Base-by-base conservation (phyloP, 2,797 vertebrate genomes). In the Lagodon rhomboides region DNA sequence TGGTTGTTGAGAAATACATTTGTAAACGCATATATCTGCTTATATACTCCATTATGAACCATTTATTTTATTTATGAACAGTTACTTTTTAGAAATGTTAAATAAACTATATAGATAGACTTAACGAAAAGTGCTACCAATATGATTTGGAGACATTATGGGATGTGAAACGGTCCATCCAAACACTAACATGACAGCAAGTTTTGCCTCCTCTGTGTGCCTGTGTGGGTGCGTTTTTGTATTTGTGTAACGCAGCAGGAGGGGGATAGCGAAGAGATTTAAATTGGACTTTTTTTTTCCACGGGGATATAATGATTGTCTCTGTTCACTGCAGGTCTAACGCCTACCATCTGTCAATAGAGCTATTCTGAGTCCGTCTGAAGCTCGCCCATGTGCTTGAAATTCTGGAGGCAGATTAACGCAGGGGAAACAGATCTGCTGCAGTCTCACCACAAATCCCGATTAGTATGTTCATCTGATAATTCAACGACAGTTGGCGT, bases 331-430 rank as follows among this genome's bases (percentile, higher is more conserved):
- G 82, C 79, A 83, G 82, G 86, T 88, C 85, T 82, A 63, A 79
- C 75, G 77, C 72, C 68, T 55, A 76, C 89, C 88, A 92, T 92
- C 91, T 91, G 92, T 86, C 89, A 86, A 75, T 66, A 34, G 63
- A 89, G 77, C 71, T 86, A 82, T 91, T 91, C 80, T 80, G 58
- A 87, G 70, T 79, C 68, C 38, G 25, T 66, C 46, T 73, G 23
- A 85, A 66, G 56, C 58, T 80, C 15, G 23, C 10, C 74, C 72
- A 66, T 78, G 87, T 79, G 77, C 54, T 56, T 71, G 56, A 75
- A 74, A 86, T 66, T 63, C 68, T 61, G 51, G 38, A 71, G 69
- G 67, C 43, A 71, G 74, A 81, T 85, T 67, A 67, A 67, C 25
- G 1, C 22, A 10, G 12, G 23, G 20, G 41, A 77, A 15, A 58